A percentile compares a stretch with the other conserved stretches of the same genome.
These are phyloP conservation scores for Cardiocondyla obscurior DNA, from an alignment of 1,140 invertebrate genomes.

Conservation along the genomic window DNA sequence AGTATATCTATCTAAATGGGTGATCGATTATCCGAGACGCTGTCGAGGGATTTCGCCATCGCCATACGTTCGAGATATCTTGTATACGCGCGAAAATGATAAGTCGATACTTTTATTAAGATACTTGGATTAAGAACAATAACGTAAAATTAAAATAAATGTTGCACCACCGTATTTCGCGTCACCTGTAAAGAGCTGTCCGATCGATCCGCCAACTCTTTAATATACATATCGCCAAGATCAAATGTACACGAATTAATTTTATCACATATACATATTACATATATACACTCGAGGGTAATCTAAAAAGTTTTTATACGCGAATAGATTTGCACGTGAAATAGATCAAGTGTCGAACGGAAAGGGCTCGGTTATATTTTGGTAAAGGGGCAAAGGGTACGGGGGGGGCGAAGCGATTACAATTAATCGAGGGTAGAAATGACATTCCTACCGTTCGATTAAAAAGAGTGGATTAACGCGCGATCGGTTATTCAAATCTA, in stretches of 20 bases:
- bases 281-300: background rate
- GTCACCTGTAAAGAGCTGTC: background rate
- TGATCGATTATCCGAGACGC: slow-evolving; percentile 20
- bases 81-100: background rate
- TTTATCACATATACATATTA: background rate
- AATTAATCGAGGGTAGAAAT: slow-evolving; percentile 22
- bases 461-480: slow-evolving; percentile 43
- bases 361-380: background rate
- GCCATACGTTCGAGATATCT: no score
- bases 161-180: background rate
- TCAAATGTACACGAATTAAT: background rate
- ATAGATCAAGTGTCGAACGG: background rate
- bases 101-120: background rate
- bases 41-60: slow-evolving; percentile 18
- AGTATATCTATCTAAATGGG: background rate
- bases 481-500: slow-evolving; percentile 66
- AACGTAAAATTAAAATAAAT: slow-evolving; percentile 11
- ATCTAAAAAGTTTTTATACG: slow-evolving; percentile 33
- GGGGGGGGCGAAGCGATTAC: background rate
- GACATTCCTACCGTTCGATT: background rate
- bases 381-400: no score
- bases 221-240: background rate
- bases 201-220: background rate
- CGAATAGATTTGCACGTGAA: slow-evolving; percentile 48
- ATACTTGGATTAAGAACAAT: slow-evolving; percentile 21